Base-by-base conservation (phyloP, 2,888 invertebrate species). In the Scaeva pyrastri region DNA sequence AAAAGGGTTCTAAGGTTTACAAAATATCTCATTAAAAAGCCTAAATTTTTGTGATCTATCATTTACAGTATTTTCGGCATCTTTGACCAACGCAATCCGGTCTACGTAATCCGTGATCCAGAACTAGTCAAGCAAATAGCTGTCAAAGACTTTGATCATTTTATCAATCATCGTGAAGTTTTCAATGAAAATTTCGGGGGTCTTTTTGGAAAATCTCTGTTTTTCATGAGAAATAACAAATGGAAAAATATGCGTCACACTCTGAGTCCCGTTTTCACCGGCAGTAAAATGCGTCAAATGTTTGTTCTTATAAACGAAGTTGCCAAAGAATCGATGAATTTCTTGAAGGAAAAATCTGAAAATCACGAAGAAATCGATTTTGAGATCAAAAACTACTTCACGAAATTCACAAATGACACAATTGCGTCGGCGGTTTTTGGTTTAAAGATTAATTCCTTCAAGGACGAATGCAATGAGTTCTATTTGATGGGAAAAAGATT, bases 121-220 rank as follows among this genome's bases (percentile, higher is more conserved):
- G 94, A 94, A 31, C 72, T 94, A 7, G 93, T 94, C 12, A 94
- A 94, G 82, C 91, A 89, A 36, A 92, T 94, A 14, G 93, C 93
- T 0, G 91, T 94, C 0, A 94, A 94, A 88, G 93, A 94, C 60
- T 94, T 94, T 55, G 94, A 94, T 56, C 93, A 93, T 84, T 94
- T 94, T 88, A 86, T 92, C 2, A 94, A 94, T 88, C 94, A 94
- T 76, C 89, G 91, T 2, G 50, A 88, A 0, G 48, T 92, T 1
- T 89, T 93, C 0, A 90, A 91, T 7, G 91, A 93, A 31, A 90
- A 91, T 0, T 88, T 89, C 7, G 94, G 94, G 56, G 93, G 94
- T 0, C 88, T 94, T 2, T 93, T 94, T 76, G 92, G 93, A 0
- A 93, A 93, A 72, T 93, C 92, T 73, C 88, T 94, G 11, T 91